A percentile compares a stretch with the other conserved stretches of the same genome.
These are phyloP conservation scores for Natator depressus DNA, from an alignment of 2,113 vertebrate species.

Conservation along the genomic window DNA sequence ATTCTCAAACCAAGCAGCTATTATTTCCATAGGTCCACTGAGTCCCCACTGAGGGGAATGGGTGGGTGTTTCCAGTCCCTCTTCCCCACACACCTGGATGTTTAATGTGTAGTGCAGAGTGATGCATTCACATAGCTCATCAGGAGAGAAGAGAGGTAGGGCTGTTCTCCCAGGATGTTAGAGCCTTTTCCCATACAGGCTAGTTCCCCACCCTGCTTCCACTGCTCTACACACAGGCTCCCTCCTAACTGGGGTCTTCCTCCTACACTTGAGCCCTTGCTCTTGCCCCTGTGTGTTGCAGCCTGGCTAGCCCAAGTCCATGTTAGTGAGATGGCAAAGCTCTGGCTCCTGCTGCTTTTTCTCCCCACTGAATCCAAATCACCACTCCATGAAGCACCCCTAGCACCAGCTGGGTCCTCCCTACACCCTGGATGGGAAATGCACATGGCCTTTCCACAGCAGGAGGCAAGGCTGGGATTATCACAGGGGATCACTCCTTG, in stretches of 20 bases:
- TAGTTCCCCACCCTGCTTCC: neutral
- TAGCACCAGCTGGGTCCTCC: neutral
- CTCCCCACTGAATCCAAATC: neutral
- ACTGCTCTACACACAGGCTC: rapidly evolving
- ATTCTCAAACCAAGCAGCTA: neutral
- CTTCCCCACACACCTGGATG: neutral
- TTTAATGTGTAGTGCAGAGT: neutral
- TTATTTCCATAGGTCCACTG: conserved; percentile 12
- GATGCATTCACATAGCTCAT: neutral
- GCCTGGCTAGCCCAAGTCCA: neutral
- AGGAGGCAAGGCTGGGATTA: conserved; percentile 6
- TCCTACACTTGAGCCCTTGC: neutral
- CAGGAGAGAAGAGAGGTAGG: neutral
- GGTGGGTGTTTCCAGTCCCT: conserved; percentile 27
- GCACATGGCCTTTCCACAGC: conserved; percentile 14
- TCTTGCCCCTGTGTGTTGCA: neutral
- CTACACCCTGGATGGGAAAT: neutral
- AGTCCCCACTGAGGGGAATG: conserved; percentile 4
- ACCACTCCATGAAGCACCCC: neutral
- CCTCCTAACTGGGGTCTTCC: neutral
- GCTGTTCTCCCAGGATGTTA: neutral
- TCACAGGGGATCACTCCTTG: neutral
- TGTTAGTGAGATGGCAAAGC: neutral
- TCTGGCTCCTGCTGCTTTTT: neutral
- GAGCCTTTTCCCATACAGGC: neutral